phyloP scores from a whole-genome alignment of 2,113 vertebrate species.

The Jacana jacana region DNA sequence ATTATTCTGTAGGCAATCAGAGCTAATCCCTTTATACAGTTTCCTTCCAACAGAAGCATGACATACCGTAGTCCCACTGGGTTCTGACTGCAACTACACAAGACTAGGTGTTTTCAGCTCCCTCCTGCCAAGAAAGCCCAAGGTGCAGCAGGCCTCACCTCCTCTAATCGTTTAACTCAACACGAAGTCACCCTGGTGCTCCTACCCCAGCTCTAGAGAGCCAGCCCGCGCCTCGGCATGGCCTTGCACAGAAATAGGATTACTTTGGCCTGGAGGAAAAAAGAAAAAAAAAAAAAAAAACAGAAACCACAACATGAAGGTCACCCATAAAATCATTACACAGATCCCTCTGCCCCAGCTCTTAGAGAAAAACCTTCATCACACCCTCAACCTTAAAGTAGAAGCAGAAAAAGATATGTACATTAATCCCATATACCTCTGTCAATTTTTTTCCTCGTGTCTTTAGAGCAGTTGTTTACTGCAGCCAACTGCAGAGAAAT shows the following conservation, averaged over 20 bases:
- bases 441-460: conserved; percentile 55
- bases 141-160: background rate
- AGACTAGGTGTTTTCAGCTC: background rate
- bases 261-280: conserved; percentile 44
- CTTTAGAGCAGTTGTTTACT: conserved; percentile 60
- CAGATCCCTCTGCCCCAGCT: conserved; percentile 26
- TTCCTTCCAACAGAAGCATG: conserved; percentile 8
- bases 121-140: conserved; percentile 30
- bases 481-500: conserved; percentile 65
- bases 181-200: background rate
- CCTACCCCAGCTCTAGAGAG: conserved; percentile 26
- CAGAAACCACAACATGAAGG: conserved; percentile 53
- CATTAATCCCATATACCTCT: conserved; percentile 34
- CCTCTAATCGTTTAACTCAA: background rate
- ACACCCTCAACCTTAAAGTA: conserved; percentile 38
- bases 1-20: background rate
- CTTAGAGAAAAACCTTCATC: background rate
- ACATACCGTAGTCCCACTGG: background rate
- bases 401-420: conserved; percentile 28
- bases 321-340: conserved; percentile 37
- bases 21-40: background rate
- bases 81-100: background rate
- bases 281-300: background rate
- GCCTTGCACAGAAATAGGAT: conserved; percentile 46
- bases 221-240: background rate